Evolutionary conservation across 2,888 invertebrate genomes (phyloP).

Genomic region (Ellobium chinense): DNA sequence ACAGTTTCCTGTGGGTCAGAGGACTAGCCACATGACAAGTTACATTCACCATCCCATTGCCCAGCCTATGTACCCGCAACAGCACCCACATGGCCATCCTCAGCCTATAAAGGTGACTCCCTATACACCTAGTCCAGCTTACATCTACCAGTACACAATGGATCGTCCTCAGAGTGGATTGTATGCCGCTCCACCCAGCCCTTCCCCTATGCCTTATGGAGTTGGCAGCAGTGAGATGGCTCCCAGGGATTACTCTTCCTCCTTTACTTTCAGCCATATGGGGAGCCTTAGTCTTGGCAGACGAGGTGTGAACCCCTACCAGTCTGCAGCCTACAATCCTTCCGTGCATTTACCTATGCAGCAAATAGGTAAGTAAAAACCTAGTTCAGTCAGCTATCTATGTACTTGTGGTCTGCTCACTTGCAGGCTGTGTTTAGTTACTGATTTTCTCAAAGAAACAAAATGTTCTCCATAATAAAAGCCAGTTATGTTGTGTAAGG

Average conservation of each 20-base stretch:
- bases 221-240: not conserved
- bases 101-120: conserved; percentile 40
- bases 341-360: conserved; percentile 41
- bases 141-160: conserved; percentile 37
- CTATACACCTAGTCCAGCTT: conserved; percentile 20
- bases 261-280: conserved; percentile 28
- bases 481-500: too few species aligned
- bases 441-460: too few species aligned
- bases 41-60: conserved; percentile 33
- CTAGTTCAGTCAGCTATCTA: too few species aligned
- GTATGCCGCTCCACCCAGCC: conserved; percentile 7
- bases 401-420: not conserved
- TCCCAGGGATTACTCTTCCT: not conserved
- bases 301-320: conserved; percentile 25
- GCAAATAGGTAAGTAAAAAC: conserved; percentile 39
- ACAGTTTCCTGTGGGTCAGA: conserved; percentile 33
- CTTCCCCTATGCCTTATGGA: conserved; percentile 22
- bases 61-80: conserved; percentile 11
- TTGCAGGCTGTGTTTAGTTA: not conserved
- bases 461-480: too few species aligned
- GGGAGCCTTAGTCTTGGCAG: conserved; percentile 26
- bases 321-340: conserved; percentile 9
- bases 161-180: conserved; percentile 22
- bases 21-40: conserved; percentile 33
- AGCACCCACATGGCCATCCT: not conserved